Percentiles rank a stretch among this genome's conserved stretches.
Evolutionary conservation across 2,113 vertebrate species (phyloP).

Genomic region (Oceanodroma tethys): DNA sequence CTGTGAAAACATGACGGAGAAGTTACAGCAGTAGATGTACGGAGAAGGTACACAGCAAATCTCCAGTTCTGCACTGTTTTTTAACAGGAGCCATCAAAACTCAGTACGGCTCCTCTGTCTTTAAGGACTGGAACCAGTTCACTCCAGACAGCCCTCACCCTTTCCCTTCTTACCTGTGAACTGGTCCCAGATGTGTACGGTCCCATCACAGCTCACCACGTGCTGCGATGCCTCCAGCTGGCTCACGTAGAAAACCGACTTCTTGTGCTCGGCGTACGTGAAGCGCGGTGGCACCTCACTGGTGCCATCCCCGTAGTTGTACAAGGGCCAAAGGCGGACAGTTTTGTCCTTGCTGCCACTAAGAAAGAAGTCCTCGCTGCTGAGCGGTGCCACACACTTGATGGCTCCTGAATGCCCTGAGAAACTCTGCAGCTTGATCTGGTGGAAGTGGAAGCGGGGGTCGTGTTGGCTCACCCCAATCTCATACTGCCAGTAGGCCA

Average conservation of each 20-base stretch:
- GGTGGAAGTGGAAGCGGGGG: constrained; percentile 94
- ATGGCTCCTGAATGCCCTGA: constrained; percentile 87
- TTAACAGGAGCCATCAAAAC: not conserved
- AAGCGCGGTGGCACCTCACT: constrained; percentile 82
- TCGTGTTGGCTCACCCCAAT: constrained; percentile 94
- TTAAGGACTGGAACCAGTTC: not conserved
- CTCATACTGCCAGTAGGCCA: constrained; percentile 98
- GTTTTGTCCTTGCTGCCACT: constrained; percentile 97
- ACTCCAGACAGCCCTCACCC: not conserved
- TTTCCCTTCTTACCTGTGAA: constrained; percentile 82
- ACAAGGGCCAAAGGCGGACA: constrained; percentile 92
- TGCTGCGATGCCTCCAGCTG: constrained; percentile 88
- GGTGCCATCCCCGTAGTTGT: constrained; percentile 92
- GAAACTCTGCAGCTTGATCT: constrained; percentile 95
- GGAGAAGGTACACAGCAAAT: not conserved
- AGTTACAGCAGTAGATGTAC: not conserved
- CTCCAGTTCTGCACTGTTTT: not conserved
- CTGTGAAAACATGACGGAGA: constrained; percentile 51
- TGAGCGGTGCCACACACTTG: constrained; percentile 87
- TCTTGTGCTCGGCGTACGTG: constrained; percentile 86
- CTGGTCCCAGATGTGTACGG: constrained; percentile 94
- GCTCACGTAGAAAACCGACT: constrained; percentile 89
- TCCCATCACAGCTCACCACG: constrained; percentile 96
- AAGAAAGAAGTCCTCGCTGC: constrained; percentile 93
- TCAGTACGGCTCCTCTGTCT: not conserved